Percentiles rank a stretch among this genome's conserved stretches.
Evolutionary conservation across 2,113 vertebrate genomes (phyloP).

Genomic region (Sinocyclocheilus rhinocerous): DNA sequence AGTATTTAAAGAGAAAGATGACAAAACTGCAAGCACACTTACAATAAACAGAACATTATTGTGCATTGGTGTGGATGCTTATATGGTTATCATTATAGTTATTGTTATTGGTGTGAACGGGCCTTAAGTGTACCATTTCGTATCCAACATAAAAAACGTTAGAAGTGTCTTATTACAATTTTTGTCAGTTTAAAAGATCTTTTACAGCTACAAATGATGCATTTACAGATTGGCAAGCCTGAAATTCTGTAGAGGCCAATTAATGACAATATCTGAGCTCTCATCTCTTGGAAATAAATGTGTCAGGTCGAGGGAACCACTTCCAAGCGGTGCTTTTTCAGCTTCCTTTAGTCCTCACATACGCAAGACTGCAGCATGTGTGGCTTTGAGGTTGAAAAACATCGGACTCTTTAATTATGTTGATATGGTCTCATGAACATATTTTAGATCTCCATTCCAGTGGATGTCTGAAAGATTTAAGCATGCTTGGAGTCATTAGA

Average conservation of each 20-base stretch:
- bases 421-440: constrained; percentile 49
- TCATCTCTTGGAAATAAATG: constrained; percentile 26
- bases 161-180: not conserved
- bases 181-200: not conserved
- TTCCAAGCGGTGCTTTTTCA: constrained; percentile 31
- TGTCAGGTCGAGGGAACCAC: constrained; percentile 10
- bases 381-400: constrained; percentile 30
- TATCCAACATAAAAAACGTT: not conserved
- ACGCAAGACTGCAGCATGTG: constrained; percentile 52
- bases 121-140: not conserved
- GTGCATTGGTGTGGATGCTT: no score
- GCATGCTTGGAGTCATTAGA: constrained; percentile 52
- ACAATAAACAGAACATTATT: no score
- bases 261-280: constrained; percentile 17
- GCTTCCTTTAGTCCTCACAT: not conserved
- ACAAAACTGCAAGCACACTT: no score
- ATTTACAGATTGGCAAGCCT: not conserved
- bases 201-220: not conserved
- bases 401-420: constrained; percentile 48
- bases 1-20: no score
- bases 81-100: no score
- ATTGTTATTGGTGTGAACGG: no score
- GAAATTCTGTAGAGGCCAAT: constrained; percentile 13
- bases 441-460: constrained; percentile 62
- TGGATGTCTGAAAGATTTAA: constrained; percentile 58